A percentile compares a stretch with the other conserved stretches of the same genome.
These are phyloP conservation scores for Balaenoptera acutorostrata DNA, from an alignment of 2,113 vertebrate species.

Conservation along the genomic window DNA sequence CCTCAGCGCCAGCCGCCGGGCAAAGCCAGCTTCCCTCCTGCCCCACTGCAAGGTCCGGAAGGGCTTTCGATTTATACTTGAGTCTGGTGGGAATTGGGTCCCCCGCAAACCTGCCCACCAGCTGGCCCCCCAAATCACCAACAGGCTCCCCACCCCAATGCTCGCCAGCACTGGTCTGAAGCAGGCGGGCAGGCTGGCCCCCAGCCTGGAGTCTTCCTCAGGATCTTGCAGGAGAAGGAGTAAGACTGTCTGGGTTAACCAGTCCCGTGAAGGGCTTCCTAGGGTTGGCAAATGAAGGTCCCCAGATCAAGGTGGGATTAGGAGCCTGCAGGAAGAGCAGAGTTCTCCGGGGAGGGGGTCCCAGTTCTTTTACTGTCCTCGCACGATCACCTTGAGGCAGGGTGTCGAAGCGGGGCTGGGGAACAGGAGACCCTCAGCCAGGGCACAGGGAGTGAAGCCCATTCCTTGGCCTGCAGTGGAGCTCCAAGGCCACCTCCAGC, in stretches of 20 bases:
- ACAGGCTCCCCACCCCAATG: fast-evolving
- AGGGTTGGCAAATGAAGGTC: background rate
- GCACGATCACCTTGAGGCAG: background rate
- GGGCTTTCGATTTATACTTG: background rate
- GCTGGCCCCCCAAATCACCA: background rate
- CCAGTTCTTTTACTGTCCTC: background rate
- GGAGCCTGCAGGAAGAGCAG: background rate
- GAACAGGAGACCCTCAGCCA: background rate
- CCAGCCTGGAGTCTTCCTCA: background rate
- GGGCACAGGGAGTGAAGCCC: too few relatives aligned
- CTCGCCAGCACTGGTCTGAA: background rate
- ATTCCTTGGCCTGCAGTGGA: background rate
- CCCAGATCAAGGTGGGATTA: background rate
- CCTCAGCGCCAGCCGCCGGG: background rate
- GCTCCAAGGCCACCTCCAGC: background rate
- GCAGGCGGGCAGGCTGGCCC: background rate
- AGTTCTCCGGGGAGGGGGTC: background rate
- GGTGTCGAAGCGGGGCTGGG: background rate
- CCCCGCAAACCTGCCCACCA: background rate
- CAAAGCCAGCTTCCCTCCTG: background rate
- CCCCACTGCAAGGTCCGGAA: background rate
- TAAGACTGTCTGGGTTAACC: background rate
- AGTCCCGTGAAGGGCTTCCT: background rate
- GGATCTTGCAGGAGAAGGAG: background rate
- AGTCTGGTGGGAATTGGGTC: background rate